Percentiles rank a stretch among this genome's conserved stretches.
phyloP scores from a whole-genome alignment of 2,797 vertebrate genomes.

The Falco biarmicus region DNA sequence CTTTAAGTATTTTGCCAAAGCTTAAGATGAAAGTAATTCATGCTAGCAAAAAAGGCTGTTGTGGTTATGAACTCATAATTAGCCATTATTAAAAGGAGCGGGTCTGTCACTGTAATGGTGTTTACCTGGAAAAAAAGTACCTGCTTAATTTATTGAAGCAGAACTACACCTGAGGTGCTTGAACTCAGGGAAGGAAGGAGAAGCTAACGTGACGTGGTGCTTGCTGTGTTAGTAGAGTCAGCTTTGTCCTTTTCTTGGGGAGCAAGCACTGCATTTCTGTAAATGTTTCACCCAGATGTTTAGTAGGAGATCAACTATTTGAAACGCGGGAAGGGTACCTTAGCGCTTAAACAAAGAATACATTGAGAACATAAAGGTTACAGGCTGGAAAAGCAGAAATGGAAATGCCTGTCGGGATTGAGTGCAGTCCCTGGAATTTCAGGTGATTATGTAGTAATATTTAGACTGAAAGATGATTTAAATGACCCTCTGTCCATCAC shows the following conservation, averaged over 20 bases:
- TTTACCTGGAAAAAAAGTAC: background rate
- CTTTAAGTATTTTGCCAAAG: background rate
- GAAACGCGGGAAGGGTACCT: background rate
- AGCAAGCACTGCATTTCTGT: background rate
- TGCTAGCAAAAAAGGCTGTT: background rate
- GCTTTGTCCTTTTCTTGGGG: background rate
- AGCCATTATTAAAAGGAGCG: background rate
- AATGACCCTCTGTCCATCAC: background rate
- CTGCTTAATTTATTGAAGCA: background rate
- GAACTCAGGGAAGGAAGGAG: background rate
- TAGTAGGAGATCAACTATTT: background rate
- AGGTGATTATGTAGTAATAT: background rate
- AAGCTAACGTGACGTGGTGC: background rate
- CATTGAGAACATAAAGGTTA: background rate
- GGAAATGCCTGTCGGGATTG: background rate
- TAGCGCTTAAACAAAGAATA: background rate
- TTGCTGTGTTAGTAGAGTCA: rapidly evolving
- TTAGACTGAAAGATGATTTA: background rate
- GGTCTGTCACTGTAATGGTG: background rate
- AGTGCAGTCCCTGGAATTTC: background rate
- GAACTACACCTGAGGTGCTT: background rate
- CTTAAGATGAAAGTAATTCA: background rate
- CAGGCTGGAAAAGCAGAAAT: background rate
- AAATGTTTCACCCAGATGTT: background rate
- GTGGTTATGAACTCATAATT: background rate